Conservation (phyloP, 2,797 vertebrate genomes). For the Apogon hyalosoma region DNA sequence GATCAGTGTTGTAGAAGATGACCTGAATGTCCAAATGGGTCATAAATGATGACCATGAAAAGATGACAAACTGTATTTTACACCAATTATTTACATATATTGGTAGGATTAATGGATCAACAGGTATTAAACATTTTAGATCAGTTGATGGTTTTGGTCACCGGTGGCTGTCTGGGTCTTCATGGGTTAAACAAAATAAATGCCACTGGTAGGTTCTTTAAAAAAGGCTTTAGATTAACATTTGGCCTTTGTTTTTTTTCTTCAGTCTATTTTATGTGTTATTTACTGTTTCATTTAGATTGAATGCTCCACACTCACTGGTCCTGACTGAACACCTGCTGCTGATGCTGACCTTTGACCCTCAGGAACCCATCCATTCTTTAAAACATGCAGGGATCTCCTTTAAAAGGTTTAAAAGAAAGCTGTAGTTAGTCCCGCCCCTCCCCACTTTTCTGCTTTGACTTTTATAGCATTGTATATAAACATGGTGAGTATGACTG, state of each 20-base stretch:
- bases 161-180: too few species aligned
- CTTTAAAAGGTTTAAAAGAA: slow-evolving; percentile 4
- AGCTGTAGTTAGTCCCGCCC: slow-evolving; percentile 1
- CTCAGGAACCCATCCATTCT: slow-evolving; percentile 61
- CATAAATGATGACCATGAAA: too few species aligned
- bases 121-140: too few species aligned
- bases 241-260: neutral
- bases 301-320: slow-evolving; percentile 19
- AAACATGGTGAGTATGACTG: slow-evolving; percentile 15
- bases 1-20: too few species aligned
- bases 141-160: too few species aligned
- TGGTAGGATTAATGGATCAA: too few species aligned
- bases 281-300: slow-evolving; percentile 18
- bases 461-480: slow-evolving; percentile 22
- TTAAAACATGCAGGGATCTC: slow-evolving; percentile 24
- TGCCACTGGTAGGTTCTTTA: slow-evolving; percentile 2
- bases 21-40: neutral
- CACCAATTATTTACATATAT: too few species aligned
- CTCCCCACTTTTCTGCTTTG: slow-evolving; percentile 9
- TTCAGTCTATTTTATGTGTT: slow-evolving; percentile 9
- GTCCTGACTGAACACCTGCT: slow-evolving; percentile 30
- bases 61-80: too few species aligned
- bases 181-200: neutral
- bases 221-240: neutral
- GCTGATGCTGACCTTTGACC: slow-evolving; percentile 47